These are phyloP conservation scores for Tinamus guttatus DNA, from an alignment of 2,113 vertebrate genomes.

Conservation along the genomic window DNA sequence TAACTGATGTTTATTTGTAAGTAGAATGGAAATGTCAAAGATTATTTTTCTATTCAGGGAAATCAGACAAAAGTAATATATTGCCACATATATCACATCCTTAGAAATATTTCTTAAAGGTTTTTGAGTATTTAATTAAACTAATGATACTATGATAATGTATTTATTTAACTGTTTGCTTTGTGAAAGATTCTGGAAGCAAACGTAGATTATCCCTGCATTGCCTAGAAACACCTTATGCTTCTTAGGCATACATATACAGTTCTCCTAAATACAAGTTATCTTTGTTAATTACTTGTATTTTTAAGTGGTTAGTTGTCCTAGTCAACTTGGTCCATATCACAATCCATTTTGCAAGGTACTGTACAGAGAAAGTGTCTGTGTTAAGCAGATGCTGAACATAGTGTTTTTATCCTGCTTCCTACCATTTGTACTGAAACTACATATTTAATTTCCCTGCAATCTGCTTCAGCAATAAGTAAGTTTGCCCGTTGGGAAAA, in stretches of 20 bases:
- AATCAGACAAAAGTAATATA: not conserved
- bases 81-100: not conserved
- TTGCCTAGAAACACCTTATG: not conserved
- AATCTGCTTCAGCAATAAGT: not conserved
- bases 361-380: not conserved
- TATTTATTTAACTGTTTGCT: not conserved
- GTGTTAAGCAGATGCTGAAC: not conserved
- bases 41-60: not conserved
- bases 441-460: not conserved
- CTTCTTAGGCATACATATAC: not conserved
- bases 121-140: not conserved
- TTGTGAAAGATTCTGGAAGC: not conserved
- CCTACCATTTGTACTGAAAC: not conserved
- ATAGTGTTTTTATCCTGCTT: not conserved
- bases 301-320: not conserved
- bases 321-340: not conserved
- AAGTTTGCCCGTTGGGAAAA: not conserved
- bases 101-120: not conserved
- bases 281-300: not conserved
- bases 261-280: not conserved
- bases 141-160: not conserved
- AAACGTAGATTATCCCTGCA: not conserved
- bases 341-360: not conserved
- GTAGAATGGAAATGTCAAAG: not conserved
- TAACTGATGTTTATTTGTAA: not conserved